Base-by-base conservation (phyloP, 1,140 invertebrate species). In the Tachypleus tridentatus region DNA sequence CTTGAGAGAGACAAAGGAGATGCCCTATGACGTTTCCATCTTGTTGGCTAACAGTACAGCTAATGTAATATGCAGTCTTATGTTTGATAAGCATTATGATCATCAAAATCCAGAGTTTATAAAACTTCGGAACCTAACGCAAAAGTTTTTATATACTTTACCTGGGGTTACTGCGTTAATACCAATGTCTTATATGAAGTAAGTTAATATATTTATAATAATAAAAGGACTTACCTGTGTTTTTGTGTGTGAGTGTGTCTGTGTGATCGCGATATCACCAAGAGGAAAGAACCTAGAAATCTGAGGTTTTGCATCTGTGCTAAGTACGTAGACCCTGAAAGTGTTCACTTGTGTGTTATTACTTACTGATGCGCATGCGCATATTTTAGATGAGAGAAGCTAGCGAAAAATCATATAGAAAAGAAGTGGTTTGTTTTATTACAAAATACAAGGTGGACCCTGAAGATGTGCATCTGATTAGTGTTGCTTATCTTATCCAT, bases 21-120 rank as follows among this genome's bases (percentile, higher is more conserved):
- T 57, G 10, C 58, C 62, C 10, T 49, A 51, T 10, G 49, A 60
- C 47, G 11, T 67, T 9, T n/a, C n/a, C 5, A 58, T 61, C 10
- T 59, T 63, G 9, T 49, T 64, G 5, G 10, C 58, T 0, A 60
- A 64, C 7, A 65, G 60, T 10, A 57, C 64, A 47, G 64, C 63
- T 4, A 69, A 66, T 29, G 63, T 63, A 49, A 69, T 71, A n/a
- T 61, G 56, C 3, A 51, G 60, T 3, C n/a, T 71, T 6, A 54
- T 69, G 4, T 71, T 69, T 49, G 69, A 58, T 5, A 62, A 61
- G 10, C 66, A 63, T n/a, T 67, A 68, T n/a, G 67, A 70, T 4
- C 68, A 70, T 5, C 4, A 67, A 8, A n/a, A 54, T 54, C 53
- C 53, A n/a, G 53, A 54, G 53, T 54, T 54, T n/a, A 7, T 54